Base-by-base conservation (phyloP, 1,140 invertebrate genomes). In the Drosophila pachea region DNA sequence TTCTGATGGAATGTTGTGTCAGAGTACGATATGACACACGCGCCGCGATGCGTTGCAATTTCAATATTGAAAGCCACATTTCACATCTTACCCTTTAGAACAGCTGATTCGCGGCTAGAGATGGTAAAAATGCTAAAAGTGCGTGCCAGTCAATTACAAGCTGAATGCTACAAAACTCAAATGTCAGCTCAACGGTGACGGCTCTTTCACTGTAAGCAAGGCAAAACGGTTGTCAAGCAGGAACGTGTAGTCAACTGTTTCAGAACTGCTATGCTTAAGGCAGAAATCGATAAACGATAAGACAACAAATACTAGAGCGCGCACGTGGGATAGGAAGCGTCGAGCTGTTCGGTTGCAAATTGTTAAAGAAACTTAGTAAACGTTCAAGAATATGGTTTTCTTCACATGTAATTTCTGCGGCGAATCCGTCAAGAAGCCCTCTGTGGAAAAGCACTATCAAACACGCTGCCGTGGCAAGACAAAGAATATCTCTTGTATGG, bases 391-490 rank as follows among this genome's bases (percentile, higher is more conserved):
- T 43, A 43, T 98, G 97, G 96, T 98, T 36, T 94, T 97, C 29
- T 98, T 98, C 88, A 96, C 95, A 11, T 99, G 97, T 89, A 95
- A 95, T 79, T 91, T 94, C 71, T 98, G 97, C 89, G 96, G 96
- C 0, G 95, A 97, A 60, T 93, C 95, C 16, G 87, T 98, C 1
- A 96, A 97, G 86, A 98, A 98, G 86, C 95, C 95, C 33, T 94
- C 95, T 89, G 96, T 98, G 4, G 95, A 96, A 67, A 97, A 97
- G 87, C 97, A 98, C 90, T 97, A 97, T 89, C 92, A 92, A 63
- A 92, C 92, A 55, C 91, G 91, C 76, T 94, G 94, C 87, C 93
- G 94, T 56, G 73, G 91, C 38, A 89, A 84, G 2, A 76, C 89
- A 16, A 89, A 92, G 68, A 92, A 91, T 77, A 90, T 98, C 12